These are phyloP conservation scores for Sesamia nonagrioides DNA, from an alignment of 1,140 invertebrate genomes.

Conservation along the genomic window DNA sequence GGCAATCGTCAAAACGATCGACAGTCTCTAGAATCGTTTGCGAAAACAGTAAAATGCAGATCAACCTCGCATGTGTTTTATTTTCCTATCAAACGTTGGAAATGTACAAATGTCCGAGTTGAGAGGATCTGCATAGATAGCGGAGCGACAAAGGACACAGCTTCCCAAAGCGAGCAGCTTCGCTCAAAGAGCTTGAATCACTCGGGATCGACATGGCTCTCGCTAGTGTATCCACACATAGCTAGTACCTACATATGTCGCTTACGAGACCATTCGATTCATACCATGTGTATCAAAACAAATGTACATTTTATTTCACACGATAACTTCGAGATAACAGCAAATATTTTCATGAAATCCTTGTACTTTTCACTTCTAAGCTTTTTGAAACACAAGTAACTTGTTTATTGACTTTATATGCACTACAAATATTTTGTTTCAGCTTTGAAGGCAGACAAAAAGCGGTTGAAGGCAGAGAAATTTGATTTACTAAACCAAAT, in stretches of 20 bases:
- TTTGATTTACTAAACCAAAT: slow-evolving; percentile 97
- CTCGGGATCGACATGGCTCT: slow-evolving; percentile 51
- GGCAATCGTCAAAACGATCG: slow-evolving; percentile 36
- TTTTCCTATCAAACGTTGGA: slow-evolving; percentile 52
- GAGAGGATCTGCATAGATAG: slow-evolving; percentile 52
- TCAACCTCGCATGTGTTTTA: slow-evolving; percentile 40
- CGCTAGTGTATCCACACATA: slow-evolving; percentile 19
- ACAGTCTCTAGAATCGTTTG: slow-evolving; percentile 6
- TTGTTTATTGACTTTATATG: slow-evolving; percentile 12
- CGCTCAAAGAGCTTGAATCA: slow-evolving; percentile 55
- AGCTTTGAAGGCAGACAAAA: slow-evolving; percentile 95
- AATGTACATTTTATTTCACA: neutral
- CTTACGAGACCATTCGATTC: slow-evolving; percentile 6
- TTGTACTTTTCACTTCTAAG: neutral
- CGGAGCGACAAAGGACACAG: slow-evolving; percentile 51
- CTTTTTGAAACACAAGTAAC: neutral
- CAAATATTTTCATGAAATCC: neutral
- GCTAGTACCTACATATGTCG: neutral
- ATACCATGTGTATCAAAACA: neutral
- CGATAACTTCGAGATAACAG: neutral
- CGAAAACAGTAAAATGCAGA: slow-evolving; percentile 31
- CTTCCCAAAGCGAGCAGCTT: slow-evolving; percentile 50
- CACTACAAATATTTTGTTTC: slow-evolving; percentile 65
- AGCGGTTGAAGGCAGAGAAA: slow-evolving; percentile 97
- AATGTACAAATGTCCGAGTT: slow-evolving; percentile 54